These are phyloP conservation scores for Amblyopsis rosae DNA, from an alignment of 2,113 vertebrate genomes.

Conservation along the genomic window DNA sequence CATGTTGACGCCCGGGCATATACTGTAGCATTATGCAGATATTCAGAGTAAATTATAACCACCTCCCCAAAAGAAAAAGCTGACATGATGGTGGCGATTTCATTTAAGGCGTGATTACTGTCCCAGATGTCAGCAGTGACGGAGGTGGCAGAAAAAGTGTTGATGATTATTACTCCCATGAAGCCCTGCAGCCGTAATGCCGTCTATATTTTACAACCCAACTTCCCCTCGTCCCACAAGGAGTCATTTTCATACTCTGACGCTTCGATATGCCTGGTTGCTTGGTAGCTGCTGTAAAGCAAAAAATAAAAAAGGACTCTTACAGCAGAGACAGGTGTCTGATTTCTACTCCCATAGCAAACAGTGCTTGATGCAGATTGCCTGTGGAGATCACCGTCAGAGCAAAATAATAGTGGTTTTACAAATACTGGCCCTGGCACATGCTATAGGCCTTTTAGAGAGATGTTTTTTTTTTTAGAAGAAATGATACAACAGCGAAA, in stretches of 20 bases:
- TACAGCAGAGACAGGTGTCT: conserved; percentile 61
- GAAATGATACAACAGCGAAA: conserved; percentile 67
- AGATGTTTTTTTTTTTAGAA: conserved; percentile 59
- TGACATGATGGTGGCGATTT: conserved; percentile 56
- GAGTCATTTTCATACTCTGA: conserved; percentile 50
- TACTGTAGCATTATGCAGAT: conserved; percentile 11
- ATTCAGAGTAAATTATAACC: conserved; percentile 46
- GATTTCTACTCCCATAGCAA: conserved; percentile 71
- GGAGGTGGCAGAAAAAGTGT: conserved; percentile 45
- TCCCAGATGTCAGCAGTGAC: conserved; percentile 60
- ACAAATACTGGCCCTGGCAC: conserved; percentile 44
- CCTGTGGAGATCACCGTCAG: conserved; percentile 70
- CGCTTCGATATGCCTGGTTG: conserved; percentile 65
- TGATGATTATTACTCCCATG: conserved; percentile 57
- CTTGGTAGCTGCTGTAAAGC: conserved; percentile 37
- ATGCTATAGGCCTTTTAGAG: conserved; percentile 41
- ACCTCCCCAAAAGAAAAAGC: conserved; percentile 27
- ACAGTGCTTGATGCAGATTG: conserved; percentile 72
- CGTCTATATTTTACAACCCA: conserved; percentile 48
- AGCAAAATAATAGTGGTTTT: conserved; percentile 69
- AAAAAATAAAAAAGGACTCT: conserved; percentile 21
- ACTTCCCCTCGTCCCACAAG: conserved; percentile 51
- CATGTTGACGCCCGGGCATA: not conserved
- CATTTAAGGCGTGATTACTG: conserved; percentile 60
- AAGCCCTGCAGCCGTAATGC: conserved; percentile 51